Evolutionary conservation across 1,140 invertebrate genomes (phyloP).

Genomic region (Hesperophylax magnus): DNA sequence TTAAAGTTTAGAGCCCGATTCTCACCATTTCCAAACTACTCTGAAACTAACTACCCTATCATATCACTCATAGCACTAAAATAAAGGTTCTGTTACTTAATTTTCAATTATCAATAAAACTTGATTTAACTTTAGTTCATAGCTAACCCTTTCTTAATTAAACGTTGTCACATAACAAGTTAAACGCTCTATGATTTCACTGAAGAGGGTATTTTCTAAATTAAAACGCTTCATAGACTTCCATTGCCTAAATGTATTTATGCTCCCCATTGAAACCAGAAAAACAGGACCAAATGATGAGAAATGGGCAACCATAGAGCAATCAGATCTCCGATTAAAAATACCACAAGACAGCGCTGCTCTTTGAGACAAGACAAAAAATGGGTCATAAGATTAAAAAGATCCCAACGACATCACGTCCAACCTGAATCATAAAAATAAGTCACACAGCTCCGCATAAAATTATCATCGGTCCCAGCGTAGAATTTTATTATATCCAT

Average conservation of each 20-base stretch:
- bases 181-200: too few relatives aligned
- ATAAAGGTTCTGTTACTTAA: too few relatives aligned
- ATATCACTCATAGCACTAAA: too few relatives aligned
- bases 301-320: background rate
- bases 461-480: constrained; percentile 56
- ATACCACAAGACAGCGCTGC: constrained; percentile 34
- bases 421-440: constrained; percentile 57
- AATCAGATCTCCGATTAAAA: constrained; percentile 38
- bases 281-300: constrained; percentile 23
- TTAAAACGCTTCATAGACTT: background rate
- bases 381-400: constrained; percentile 43
- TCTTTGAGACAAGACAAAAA: constrained; percentile 36
- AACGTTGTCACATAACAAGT: too few relatives aligned
- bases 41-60: too few relatives aligned
- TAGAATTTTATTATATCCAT: constrained; percentile 56
- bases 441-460: constrained; percentile 56
- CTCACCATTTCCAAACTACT: too few relatives aligned
- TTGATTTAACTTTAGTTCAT: too few relatives aligned
- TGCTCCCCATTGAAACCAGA: background rate
- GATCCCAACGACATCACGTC: constrained; percentile 50
- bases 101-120: too few relatives aligned
- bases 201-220: too few relatives aligned
- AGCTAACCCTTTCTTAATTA: too few relatives aligned
- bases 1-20: too few relatives aligned
- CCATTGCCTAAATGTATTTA: constrained; percentile 11